A percentile compares a stretch with the other conserved stretches of the same genome.
Evolutionary conservation across 2,113 vertebrate species (phyloP).

Genomic region (Bubalus kerabau): DNA sequence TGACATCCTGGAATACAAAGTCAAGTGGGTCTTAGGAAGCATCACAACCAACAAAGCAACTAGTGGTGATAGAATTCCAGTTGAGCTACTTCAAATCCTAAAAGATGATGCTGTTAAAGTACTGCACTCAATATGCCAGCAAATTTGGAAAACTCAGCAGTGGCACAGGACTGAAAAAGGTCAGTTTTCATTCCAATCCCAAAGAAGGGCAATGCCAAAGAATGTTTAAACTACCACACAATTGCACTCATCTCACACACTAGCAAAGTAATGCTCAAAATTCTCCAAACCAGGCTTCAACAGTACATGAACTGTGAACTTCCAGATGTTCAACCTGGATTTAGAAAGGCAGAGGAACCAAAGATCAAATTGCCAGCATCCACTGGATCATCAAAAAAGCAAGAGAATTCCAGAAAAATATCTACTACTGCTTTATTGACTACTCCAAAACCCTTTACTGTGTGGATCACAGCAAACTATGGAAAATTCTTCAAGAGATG

Average conservation of each 20-base stretch:
- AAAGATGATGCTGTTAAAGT: not conserved
- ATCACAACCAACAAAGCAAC: not conserved
- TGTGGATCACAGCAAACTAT: not conserved
- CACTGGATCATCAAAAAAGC: not conserved
- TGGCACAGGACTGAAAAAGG: not conserved
- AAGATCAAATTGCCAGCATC: not conserved
- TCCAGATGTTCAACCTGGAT: not conserved
- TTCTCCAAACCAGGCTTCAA: not conserved
- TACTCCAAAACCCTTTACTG: not conserved
- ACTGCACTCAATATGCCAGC: not conserved
- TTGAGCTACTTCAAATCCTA: not conserved
- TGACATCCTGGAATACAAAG: not conserved
- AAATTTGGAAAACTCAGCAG: not conserved
- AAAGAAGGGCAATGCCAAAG: not conserved
- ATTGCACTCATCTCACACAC: not conserved
- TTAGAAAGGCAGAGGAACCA: not conserved
- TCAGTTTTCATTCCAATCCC: not conserved
- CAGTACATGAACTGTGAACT: not conserved
- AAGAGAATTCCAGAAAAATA: not conserved
- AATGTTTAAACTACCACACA: not conserved
- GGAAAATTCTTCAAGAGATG: not conserved
- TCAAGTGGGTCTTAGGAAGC: not conserved
- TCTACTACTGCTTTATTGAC: not conserved
- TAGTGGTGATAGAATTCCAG: not conserved
- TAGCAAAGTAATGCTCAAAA: not conserved